These are phyloP conservation scores for Sphyrna mokarran DNA, from an alignment of 2,113 vertebrate species.

Conservation along the genomic window DNA sequence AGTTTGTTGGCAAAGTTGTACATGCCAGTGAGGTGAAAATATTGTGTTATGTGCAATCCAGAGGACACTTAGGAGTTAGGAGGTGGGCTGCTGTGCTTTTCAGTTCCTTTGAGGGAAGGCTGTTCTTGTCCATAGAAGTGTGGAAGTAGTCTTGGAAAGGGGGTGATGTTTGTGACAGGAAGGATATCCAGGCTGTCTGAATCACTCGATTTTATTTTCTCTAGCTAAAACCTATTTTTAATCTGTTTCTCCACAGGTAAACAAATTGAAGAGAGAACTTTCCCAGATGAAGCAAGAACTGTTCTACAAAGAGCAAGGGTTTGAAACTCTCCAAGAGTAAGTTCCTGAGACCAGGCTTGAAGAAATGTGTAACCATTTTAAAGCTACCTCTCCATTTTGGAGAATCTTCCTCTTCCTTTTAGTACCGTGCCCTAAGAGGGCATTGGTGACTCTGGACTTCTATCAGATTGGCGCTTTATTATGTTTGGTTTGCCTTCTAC, in stretches of 20 bases:
- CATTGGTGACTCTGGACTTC: no score
- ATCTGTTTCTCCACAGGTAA: conserved; percentile 55
- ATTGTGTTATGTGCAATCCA: neutral
- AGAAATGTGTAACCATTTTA: neutral
- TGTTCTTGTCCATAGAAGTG: neutral
- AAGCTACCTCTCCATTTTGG: neutral
- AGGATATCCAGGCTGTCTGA: neutral
- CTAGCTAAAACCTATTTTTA: neutral
- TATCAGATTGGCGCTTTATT: no score
- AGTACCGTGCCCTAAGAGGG: no score
- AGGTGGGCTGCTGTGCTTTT: neutral
- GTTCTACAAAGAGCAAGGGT: conserved; percentile 74
- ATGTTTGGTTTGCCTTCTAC: no score
- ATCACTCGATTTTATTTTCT: neutral
- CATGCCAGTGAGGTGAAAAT: neutral
- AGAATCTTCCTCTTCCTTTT: no score
- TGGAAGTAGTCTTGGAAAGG: neutral
- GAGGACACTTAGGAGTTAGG: neutral
- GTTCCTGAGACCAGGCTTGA: conserved; percentile 38
- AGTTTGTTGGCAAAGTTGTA: neutral
- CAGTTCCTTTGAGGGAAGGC: neutral
- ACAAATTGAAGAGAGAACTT: conserved; percentile 73
- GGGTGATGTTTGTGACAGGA: neutral
- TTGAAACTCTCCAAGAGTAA: conserved; percentile 75
- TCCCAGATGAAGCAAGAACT: conserved; percentile 78